A percentile compares a stretch with the other conserved stretches of the same genome.
Evolutionary conservation across 2,888 invertebrate species (phyloP).

Genomic region (Epistrophe eligans): DNA sequence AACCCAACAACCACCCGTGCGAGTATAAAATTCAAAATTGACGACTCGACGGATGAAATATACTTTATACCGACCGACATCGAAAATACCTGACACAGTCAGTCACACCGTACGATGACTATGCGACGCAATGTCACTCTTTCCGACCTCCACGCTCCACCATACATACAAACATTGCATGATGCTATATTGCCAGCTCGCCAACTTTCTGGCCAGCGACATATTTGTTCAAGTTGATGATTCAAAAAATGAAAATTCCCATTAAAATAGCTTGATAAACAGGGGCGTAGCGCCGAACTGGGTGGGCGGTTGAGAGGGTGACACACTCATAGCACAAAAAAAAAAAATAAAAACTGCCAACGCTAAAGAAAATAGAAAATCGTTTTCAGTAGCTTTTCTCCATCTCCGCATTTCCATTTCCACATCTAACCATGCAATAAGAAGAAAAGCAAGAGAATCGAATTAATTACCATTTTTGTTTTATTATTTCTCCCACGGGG

Average conservation of each 20-base stretch:
- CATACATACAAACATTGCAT: too few relatives aligned
- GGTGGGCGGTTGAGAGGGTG: background rate
- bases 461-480: slow-evolving; percentile 57
- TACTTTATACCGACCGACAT: background rate
- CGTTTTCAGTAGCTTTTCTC: slow-evolving; percentile 42
- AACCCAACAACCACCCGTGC: slow-evolving; percentile 2
- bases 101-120: too few relatives aligned
- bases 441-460: slow-evolving; percentile 44
- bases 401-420: slow-evolving; percentile 13
- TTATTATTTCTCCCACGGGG: slow-evolving; percentile 61
- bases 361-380: slow-evolving; percentile 51
- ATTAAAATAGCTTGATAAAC: slow-evolving; percentile 44
- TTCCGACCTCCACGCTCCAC: background rate
- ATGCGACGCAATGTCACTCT: slow-evolving; percentile 21
- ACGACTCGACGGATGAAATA: background rate
- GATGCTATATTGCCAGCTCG: background rate
- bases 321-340: background rate
- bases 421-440: slow-evolving; percentile 27
- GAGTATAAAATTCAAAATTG: slow-evolving; percentile 7
- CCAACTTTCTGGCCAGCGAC: slow-evolving; percentile 37
- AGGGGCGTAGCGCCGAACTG: background rate
- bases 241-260: slow-evolving; percentile 62
- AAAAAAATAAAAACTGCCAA: slow-evolving; percentile 37
- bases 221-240: slow-evolving; percentile 57
- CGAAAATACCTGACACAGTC: too few relatives aligned